These are phyloP conservation scores for Acheta domesticus DNA, from an alignment of 2,888 invertebrate species.

Conservation along the genomic window DNA sequence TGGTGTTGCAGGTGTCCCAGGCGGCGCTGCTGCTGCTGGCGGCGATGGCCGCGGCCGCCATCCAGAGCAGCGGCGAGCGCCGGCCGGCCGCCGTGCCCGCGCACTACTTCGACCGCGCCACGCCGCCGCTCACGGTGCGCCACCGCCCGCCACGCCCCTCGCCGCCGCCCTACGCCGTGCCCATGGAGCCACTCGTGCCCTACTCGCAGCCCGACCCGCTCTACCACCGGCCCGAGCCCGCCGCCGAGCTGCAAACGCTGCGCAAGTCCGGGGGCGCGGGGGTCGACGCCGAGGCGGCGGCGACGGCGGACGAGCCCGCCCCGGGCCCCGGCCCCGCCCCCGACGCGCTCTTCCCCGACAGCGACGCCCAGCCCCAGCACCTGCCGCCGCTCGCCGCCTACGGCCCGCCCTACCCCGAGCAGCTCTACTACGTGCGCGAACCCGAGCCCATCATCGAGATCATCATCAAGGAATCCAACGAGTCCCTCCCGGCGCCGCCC, in stretches of 20 bases:
- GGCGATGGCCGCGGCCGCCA: neutral
- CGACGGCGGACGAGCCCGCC: neutral
- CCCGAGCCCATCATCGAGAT: constrained; percentile 79
- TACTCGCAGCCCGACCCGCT: constrained; percentile 77
- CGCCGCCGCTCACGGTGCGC: constrained; percentile 33
- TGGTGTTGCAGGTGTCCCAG: neutral
- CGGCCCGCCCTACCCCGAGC: constrained; percentile 11
- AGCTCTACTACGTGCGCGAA: constrained; percentile 28
- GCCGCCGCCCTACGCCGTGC: constrained; percentile 70
- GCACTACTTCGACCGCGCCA: constrained; percentile 36
- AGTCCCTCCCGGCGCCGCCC: constrained; percentile 64
- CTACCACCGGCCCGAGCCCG: constrained; percentile 42
- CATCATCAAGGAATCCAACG: constrained; percentile 86
- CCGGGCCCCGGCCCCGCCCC: neutral
- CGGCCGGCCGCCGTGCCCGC: constrained; percentile 28
- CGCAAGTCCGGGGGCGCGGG: neutral
- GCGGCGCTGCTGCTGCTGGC: neutral
- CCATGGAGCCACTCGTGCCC: constrained; percentile 75
- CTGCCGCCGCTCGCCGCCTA: constrained; percentile 68
- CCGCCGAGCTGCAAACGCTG: neutral
- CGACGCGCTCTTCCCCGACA: constrained; percentile 2
- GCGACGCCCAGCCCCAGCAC: constrained; percentile 35
- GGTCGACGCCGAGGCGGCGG: too few relatives aligned
- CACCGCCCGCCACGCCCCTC: constrained; percentile 33
- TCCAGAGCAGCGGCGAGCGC: neutral